These are phyloP conservation scores for Prostheceraeus crozeri DNA, from an alignment of 2,888 invertebrate species.

Conservation along the genomic window DNA sequence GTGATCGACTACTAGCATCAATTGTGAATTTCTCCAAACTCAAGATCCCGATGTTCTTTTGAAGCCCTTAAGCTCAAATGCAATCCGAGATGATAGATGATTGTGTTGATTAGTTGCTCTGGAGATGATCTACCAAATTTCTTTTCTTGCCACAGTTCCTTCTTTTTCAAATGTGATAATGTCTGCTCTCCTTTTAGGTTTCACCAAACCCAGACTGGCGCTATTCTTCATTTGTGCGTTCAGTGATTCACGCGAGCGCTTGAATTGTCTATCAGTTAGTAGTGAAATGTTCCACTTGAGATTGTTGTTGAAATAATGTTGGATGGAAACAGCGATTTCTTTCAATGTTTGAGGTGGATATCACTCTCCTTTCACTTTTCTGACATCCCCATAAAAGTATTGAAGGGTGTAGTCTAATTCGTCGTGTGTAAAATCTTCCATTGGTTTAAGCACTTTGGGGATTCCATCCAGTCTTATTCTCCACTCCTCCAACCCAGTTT, in stretches of 20 bases:
- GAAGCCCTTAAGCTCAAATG: constrained; percentile 22
- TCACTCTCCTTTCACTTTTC: constrained; percentile 8
- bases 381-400: neutral
- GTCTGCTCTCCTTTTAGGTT: neutral
- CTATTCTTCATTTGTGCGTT: neutral
- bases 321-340: neutral
- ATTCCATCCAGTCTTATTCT: constrained; percentile 2
- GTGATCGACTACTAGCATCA: no score
- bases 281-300: neutral
- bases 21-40: no score
- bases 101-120: neutral
- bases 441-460: neutral
- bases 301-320: neutral
- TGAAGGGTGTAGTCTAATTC: neutral
- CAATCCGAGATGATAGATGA: neutral
- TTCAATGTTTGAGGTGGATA: constrained; percentile 12
- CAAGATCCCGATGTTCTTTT: constrained; percentile 1
- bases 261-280: neutral
- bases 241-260: neutral
- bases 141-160: neutral
- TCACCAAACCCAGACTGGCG: neutral
- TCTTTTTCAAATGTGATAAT: neutral
- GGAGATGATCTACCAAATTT: neutral
- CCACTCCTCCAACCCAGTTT: neutral
- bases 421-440: neutral